These are phyloP conservation scores for Clinocottus analis DNA, from an alignment of 2,113 vertebrate genomes.

Conservation along the genomic window DNA sequence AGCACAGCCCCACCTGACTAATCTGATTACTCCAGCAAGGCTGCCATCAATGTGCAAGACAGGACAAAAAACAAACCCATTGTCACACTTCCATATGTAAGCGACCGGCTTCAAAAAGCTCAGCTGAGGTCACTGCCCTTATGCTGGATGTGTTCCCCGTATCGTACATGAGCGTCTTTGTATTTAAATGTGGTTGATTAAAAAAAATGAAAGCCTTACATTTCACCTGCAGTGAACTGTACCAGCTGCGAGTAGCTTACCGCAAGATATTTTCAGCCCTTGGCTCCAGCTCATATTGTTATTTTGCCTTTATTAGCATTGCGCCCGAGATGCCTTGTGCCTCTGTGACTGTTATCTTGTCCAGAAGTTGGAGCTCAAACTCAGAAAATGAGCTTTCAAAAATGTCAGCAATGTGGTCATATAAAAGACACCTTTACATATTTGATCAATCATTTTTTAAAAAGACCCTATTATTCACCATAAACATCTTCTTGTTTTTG, in stretches of 20 bases:
- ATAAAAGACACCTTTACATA: neutral
- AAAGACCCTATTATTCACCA: neutral
- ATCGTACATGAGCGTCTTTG: neutral
- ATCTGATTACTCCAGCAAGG: conserved; percentile 82
- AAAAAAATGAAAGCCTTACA: neutral
- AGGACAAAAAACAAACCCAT: conserved; percentile 43
- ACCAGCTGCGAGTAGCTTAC: conserved; percentile 32
- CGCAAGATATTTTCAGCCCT: conserved; percentile 46
- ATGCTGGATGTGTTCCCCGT: no score
- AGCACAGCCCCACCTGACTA: conserved; percentile 80
- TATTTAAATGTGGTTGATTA: no score
- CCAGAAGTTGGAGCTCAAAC: neutral
- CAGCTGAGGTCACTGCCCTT: neutral
- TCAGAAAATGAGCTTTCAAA: neutral
- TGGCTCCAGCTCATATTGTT: conserved; percentile 26
- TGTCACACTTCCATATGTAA: conserved; percentile 15
- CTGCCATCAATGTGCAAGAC: conserved; percentile 58
- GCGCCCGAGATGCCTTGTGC: neutral
- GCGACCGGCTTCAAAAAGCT: neutral
- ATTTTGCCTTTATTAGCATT: conserved; percentile 24
- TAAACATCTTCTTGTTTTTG: neutral
- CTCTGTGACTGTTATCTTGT: neutral
- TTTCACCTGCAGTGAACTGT: conserved; percentile 35
- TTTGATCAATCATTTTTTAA: neutral
- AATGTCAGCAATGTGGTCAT: neutral